These are phyloP conservation scores for Trochalopteron elliotii DNA, from an alignment of 2,113 vertebrate genomes.

Conservation along the genomic window DNA sequence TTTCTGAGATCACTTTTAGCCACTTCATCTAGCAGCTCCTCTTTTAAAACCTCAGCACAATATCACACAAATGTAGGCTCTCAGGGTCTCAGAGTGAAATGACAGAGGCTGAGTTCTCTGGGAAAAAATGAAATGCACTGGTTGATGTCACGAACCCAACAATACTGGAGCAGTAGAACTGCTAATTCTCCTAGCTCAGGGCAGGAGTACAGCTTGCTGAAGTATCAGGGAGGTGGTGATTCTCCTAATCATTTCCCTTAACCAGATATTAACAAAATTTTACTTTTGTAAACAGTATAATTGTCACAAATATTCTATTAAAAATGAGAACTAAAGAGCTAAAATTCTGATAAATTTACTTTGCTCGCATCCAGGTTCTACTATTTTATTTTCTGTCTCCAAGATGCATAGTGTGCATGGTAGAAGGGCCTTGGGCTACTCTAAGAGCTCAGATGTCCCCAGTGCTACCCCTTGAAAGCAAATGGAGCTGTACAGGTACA, in stretches of 20 bases:
- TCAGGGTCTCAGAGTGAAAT: not conserved
- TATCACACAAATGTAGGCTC: not conserved
- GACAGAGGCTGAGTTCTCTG: not conserved
- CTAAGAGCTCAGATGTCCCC: not conserved
- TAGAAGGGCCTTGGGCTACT: not conserved
- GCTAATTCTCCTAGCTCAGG: not conserved
- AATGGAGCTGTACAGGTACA: not conserved
- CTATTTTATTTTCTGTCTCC: not conserved
- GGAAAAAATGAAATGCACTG: not conserved
- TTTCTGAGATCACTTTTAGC: not conserved
- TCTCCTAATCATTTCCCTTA: not conserved
- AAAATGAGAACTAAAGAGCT: not conserved
- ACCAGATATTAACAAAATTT: not conserved
- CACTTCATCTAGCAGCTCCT: not conserved
- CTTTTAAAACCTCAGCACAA: not conserved
- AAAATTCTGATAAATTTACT: not conserved
- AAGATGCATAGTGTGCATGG: not conserved
- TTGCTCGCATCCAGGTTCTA: not conserved
- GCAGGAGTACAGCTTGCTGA: not conserved
- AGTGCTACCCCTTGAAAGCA: not conserved
- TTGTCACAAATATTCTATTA: not conserved
- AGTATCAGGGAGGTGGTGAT: not conserved
- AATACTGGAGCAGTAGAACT: not conserved
- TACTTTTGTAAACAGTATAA: not conserved
- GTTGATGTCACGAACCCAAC: not conserved